Conservation (phyloP, 2,113 vertebrate species). For the Notarius quadriscutis region DNA sequence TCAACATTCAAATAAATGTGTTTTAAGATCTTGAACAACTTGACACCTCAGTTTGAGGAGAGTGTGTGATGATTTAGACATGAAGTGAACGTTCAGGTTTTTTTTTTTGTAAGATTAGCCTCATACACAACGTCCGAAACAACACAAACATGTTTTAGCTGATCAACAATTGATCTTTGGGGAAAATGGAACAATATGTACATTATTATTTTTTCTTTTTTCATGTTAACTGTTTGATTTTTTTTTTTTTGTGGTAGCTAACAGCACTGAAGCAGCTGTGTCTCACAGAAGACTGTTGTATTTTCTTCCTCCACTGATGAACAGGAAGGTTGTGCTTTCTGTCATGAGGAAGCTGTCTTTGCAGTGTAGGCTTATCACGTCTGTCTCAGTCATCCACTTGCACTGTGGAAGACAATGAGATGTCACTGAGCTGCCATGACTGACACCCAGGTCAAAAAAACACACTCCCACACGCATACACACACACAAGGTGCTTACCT, state of each 20-base stretch:
- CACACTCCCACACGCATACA: slow-evolving; percentile 15
- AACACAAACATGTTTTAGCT: not conserved
- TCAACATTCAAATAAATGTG: not conserved
- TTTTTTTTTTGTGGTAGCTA: not conserved
- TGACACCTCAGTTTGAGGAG: not conserved
- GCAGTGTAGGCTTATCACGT: not conserved
- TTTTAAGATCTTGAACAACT: not conserved
- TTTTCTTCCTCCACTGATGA: not conserved
- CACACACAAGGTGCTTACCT: slow-evolving; percentile 39
- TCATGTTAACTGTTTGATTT: not conserved
- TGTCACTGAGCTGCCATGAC: slow-evolving; percentile 44
- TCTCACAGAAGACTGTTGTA: not conserved
- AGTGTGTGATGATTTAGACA: not conserved
- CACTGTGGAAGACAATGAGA: slow-evolving; percentile 25
- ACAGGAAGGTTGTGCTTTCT: not conserved
- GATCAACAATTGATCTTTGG: not conserved
- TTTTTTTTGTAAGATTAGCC: not conserved
- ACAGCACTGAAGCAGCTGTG: not conserved
- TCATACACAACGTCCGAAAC: not conserved
- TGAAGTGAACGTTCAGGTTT: not conserved
- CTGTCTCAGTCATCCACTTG: slow-evolving; percentile 1
- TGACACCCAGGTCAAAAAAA: slow-evolving; percentile 17
- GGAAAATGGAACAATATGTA: not conserved
- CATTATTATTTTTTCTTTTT: not conserved
- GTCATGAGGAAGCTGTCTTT: not conserved